Evolutionary conservation across 92 coral and sea anemone species (phyloP), one percentile per base, ranked within the genome.

Genomic region (Porites divaricata): DNA sequence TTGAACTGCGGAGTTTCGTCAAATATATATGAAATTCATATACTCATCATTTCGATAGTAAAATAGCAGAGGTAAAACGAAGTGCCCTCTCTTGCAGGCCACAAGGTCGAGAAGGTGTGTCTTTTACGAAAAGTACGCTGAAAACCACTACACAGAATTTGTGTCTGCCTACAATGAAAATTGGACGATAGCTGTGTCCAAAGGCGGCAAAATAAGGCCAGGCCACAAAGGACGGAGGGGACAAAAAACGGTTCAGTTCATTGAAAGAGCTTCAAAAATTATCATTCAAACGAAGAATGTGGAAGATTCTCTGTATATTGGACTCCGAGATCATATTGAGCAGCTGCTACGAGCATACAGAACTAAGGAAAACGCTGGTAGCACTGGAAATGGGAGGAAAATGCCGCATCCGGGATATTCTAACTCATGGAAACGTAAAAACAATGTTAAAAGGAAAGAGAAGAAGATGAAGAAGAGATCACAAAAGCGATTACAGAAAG

Each of bases 181-280:
- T 26, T 94, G 95, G 95, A 80, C 79, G 77, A 88, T 94, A 13
- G 85, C 98, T 3, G 95, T 94, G 63, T 92, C 95, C 72, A 94
- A 92, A 80, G 81, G 84, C 63, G 98, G 98, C 72, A 82, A 85
- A n/a, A 91, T 90, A 61, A 92, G 98, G 71, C 95, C 95, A 76
- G 95, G 96, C 9, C 88, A 86, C 92, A 94, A 94, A 67, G 98
- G 91, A 28, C 83, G 86, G 61, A 88, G 85, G 49, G 98, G 98
- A 24, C 85, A 86, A 57, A 90, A 78, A 85, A 87, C 93, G 17
- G 94, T 88, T 26, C 98, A 94, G 79, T 94, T 94, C 67, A 90
- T 94, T 67, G 90, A 90, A 63, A 83, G 98, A 69, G 92, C 98
- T 22, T 87, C 98, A 19, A 81, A 88, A 74, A 90, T 94, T 51